Base-by-base conservation (phyloP, 2,888 invertebrate species). In the Tetropium fuscum region DNA sequence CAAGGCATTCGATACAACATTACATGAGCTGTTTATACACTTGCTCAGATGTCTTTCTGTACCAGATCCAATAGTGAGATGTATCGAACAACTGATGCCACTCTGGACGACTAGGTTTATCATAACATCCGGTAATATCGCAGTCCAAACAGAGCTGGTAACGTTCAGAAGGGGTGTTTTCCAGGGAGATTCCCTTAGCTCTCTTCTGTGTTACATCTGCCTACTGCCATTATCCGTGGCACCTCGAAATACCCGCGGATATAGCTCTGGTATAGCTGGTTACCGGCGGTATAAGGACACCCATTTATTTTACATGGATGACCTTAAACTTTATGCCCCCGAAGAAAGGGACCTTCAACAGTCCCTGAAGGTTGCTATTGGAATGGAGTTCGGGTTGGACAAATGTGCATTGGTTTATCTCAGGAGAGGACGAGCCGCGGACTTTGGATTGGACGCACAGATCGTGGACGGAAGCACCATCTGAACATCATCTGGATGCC, bases 1-100 rank as follows among this genome's bases (percentile, higher is more conserved):
- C 6, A 47, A 32, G 32, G 32, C 32, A 18, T 47, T 47, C n/a
- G 27, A 27, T 27, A 27, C 27, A 27, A 27, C 27, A 27, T 27
- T n/a, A 2, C 27, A 27, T 6, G 27, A 27, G 27, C 27, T 27
- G 2, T 27, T 27, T 7, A n/a, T 27, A 6, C 6, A 27, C 27
- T 27, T 27, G 27, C 27, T 27, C 27, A n/a, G 6, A 27, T 27
- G 27, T 27, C 27, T 27, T 27, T 7, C 27, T 7, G 27, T 27
- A 27, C 27, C 27, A 27, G 27, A 7, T n/a, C 27, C 27, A 27
- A 7, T 27, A 27, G 27, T 27, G 27, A 27, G 27, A 27, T 27
- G 27, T n/a, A 27, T 27, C 2, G 27, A 27, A 27, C 27, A 27
- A 6, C 27, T 27, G 6, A n/a, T 6, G 27, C 27, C 27, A n/a